These are phyloP conservation scores for Rotaria magnacalcarata DNA, from an alignment of 2,888 invertebrate genomes.

Conservation along the genomic window DNA sequence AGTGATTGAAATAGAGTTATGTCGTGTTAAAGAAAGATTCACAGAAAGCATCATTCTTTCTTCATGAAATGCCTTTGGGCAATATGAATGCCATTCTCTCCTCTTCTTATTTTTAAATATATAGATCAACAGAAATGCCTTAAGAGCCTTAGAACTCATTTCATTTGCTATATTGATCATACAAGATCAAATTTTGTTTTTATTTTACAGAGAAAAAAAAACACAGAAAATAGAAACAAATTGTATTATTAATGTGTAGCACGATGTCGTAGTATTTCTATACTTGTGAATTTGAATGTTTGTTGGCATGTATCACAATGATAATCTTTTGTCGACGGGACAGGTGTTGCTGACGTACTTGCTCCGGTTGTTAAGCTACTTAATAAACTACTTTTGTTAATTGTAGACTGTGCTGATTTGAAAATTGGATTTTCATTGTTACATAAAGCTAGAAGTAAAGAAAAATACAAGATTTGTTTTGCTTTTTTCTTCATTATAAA, in stretches of 20 bases:
- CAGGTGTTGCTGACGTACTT: neutral
- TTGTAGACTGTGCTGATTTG: neutral
- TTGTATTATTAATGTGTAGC: neutral
- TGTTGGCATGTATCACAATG: neutral
- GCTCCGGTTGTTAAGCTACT: neutral
- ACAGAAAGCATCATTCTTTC: neutral
- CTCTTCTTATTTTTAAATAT: neutral
- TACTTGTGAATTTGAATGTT: slow-evolving; percentile 14
- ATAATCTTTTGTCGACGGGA: slow-evolving; percentile 12
- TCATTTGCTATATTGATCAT: too few relatives aligned
- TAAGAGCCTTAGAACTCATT: too few relatives aligned
- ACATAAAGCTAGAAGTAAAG: neutral
- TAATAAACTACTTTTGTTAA: neutral
- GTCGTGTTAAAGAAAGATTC: neutral
- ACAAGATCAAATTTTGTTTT: too few relatives aligned
- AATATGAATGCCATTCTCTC: neutral
- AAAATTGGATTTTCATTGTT: slow-evolving; percentile 17
- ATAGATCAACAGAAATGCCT: neutral
- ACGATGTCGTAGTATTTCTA: slow-evolving; percentile 26
- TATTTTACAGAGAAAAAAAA: neutral
- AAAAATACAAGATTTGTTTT: neutral
- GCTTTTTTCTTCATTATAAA: too few relatives aligned
- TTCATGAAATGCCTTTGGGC: neutral
- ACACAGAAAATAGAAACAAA: neutral
- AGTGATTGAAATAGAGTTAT: neutral